Percentiles rank a stretch among this genome's conserved stretches.
Evolutionary conservation across 2,113 vertebrate species (phyloP).

Genomic region (Sturnus vulgaris): DNA sequence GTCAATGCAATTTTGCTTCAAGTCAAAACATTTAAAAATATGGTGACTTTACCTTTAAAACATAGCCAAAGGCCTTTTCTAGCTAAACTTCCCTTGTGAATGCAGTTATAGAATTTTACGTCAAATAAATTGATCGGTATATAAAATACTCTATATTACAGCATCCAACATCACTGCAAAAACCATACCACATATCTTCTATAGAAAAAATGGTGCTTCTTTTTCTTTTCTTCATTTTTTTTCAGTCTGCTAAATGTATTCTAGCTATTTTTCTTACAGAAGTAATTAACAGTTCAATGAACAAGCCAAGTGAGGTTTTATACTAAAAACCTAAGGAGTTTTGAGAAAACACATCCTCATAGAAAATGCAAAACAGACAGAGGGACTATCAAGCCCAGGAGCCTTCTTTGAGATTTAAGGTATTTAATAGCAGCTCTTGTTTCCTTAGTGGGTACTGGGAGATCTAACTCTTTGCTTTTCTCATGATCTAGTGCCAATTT

Average conservation of each 20-base stretch:
- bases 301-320: background rate
- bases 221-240: background rate
- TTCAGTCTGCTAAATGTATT: background rate
- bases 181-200: background rate
- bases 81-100: background rate
- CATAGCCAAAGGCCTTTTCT: background rate
- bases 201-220: background rate
- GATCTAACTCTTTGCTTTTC: constrained; percentile 2
- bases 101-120: background rate
- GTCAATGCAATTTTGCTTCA: background rate
- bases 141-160: background rate
- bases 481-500: constrained; percentile 3
- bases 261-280: background rate
- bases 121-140: background rate
- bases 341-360: background rate
- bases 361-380: constrained; percentile 15
- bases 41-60: background rate
- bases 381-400: background rate
- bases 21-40: background rate
- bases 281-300: background rate
- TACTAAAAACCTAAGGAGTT: background rate
- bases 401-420: background rate
- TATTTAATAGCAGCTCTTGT: constrained; percentile 7
- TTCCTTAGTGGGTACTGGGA: constrained; percentile 6
- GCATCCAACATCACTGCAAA: background rate